Base-by-base conservation (phyloP, 2,888 invertebrate species). In the Lasiommata megera region DNA sequence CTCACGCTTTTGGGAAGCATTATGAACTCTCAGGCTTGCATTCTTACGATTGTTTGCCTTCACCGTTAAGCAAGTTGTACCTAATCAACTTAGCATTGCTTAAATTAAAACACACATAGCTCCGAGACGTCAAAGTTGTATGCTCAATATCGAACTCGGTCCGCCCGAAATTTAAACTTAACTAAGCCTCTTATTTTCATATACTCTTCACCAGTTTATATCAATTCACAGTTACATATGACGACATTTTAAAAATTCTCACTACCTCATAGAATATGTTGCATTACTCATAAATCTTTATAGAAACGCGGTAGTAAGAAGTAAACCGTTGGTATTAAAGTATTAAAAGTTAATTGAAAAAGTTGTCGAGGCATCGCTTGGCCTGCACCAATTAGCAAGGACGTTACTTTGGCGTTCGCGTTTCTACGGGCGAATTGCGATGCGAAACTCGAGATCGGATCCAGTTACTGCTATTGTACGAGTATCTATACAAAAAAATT, bases 361-460 rank as follows among this genome's bases (percentile, higher is more conserved):
- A 40, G 29, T 52, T 29, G 40, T 52, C 38, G 48, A 46, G 14
- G 38, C 34, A 40, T 54, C 36, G 31, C 18, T 17, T 23, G 44
- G 40, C 48, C 48, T 61, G 58, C 52, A 63, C 56, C 50, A 43
- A 67, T 67, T 63, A 52, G 48, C 58, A 50, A 61, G 67, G 60
- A 65, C 52, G 44, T 51, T 40, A 40, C 43, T 43, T 11, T 47
- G 11, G 9, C 37, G 37, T 14, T 37, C 12, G 37, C 37, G 9
- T n/a, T 11, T n/a, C 40, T 29, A 12, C n/a, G 29, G 2, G 38
- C 16, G 12, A 40, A 51, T 51, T 40, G 51, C n/a, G 6, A 51
- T 38, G 8, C 7, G 17, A 16, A 29, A 40, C 40, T 51, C 40
- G 51, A 9, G n/a, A 40, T 51, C 51, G 51, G 40, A 7, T 28